Evolutionary conservation across 1,140 invertebrate genomes (phyloP).

Genomic region (Nomia melanderi): DNA sequence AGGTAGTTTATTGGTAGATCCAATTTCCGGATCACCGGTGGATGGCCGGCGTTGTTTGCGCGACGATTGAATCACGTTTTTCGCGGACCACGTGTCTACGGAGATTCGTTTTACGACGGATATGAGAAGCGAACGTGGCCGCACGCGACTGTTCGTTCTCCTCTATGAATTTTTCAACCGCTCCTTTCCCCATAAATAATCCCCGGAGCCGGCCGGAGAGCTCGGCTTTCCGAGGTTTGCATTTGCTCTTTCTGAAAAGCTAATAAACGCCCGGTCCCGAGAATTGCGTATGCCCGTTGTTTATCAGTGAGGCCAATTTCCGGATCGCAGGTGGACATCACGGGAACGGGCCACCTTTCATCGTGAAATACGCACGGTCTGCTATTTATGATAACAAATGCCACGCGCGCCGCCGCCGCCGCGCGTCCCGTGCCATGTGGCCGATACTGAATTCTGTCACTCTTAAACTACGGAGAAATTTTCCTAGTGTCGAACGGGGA

Average conservation of each 20-base stretch:
- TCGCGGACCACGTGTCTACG: slow-evolving; percentile 24
- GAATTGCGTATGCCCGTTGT: slow-evolving; percentile 36
- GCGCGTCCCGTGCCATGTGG: too few species aligned
- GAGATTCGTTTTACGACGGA: slow-evolving; percentile 45
- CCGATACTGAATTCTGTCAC: neutral
- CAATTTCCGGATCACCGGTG: slow-evolving; percentile 59
- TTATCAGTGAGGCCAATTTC: slow-evolving; percentile 58
- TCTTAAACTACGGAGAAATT: neutral
- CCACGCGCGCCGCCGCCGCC: neutral
- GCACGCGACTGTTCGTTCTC: slow-evolving; percentile 1
- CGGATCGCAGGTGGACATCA: slow-evolving; percentile 45
- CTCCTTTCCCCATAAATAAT: slow-evolving; percentile 39
- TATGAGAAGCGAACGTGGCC: slow-evolving; percentile 35
- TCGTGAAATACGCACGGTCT: slow-evolving; percentile 26
- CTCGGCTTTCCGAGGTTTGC: slow-evolving; percentile 10
- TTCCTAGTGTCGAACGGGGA: neutral
- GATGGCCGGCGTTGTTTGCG: slow-evolving; percentile 46
- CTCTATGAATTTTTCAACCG: slow-evolving; percentile 39
- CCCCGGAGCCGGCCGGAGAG: neutral
- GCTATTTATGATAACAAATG: slow-evolving; percentile 43
- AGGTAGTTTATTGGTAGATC: slow-evolving; percentile 61
- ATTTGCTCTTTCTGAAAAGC: slow-evolving; percentile 27
- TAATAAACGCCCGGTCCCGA: slow-evolving; percentile 6
- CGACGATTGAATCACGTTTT: slow-evolving; percentile 42
- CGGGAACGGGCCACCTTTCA: slow-evolving; percentile 27